phyloP scores from a whole-genome alignment of 2,797 vertebrate species.

The Scarus forsteni region DNA sequence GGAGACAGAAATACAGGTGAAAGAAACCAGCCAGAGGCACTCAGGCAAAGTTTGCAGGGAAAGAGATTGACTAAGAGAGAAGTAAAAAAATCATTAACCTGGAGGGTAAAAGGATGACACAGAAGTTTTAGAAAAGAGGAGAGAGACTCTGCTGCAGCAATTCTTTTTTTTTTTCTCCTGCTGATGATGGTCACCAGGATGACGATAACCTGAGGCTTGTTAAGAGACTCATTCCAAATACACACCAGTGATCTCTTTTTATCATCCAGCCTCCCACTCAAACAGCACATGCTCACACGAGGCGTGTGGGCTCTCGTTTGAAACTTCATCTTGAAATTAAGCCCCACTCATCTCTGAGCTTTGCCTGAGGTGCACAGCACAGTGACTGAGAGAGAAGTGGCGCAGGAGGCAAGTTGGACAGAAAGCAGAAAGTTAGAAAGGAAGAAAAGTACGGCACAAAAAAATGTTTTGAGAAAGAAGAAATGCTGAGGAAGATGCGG shows the following conservation, averaged over 20 bases:
- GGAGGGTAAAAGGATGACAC: constrained; percentile 25
- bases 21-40: constrained; percentile 20
- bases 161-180: constrained; percentile 36
- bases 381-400: constrained; percentile 40
- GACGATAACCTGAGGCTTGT: constrained; percentile 61
- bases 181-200: constrained; percentile 57
- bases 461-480: not conserved
- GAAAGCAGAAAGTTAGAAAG: constrained; percentile 9
- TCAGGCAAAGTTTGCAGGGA: constrained; percentile 10
- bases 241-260: constrained; percentile 54
- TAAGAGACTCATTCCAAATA: constrained; percentile 51
- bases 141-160: constrained; percentile 21
- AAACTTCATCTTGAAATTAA: constrained; percentile 67
- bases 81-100: constrained; percentile 34
- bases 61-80: constrained; percentile 23
- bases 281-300: constrained; percentile 38
- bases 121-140: constrained; percentile 19
- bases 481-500: not conserved
- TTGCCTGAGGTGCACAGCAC: constrained; percentile 57
- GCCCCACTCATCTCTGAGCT: constrained; percentile 58
- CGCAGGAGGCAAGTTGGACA: constrained; percentile 33
- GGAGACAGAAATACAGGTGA: constrained; percentile 10
- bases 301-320: constrained; percentile 52
- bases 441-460: constrained; percentile 17
- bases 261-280: constrained; percentile 57